phyloP scores from a whole-genome alignment of 2,113 vertebrate species.

The Phrynocephalus versicolor region DNA sequence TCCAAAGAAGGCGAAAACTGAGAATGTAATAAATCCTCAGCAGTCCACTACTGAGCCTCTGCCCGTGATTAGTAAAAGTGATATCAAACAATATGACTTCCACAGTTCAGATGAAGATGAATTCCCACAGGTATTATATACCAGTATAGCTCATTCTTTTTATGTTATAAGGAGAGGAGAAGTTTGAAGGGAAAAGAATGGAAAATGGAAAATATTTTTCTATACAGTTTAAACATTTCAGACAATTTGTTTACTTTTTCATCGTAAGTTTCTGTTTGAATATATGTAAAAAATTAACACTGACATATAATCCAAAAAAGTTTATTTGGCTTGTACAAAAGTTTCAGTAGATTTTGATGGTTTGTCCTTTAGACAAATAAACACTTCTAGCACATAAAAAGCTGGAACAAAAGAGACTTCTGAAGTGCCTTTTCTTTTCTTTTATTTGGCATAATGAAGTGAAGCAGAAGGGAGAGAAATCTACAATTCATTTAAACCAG shows the following conservation, averaged over 20 bases:
- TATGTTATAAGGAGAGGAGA: not conserved
- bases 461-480: not conserved
- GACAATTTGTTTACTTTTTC: not conserved
- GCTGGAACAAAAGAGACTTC: not conserved
- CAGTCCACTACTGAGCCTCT: slow-evolving; percentile 78
- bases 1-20: slow-evolving; percentile 83
- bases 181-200: no score
- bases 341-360: not conserved
- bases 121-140: slow-evolving; percentile 82
- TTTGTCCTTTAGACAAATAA: not conserved
- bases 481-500: not conserved
- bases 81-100: slow-evolving; percentile 95
- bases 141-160: not conserved
- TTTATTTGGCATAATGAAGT: not conserved
- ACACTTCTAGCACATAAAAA: not conserved
- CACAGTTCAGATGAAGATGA: slow-evolving; percentile 95
- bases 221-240: not conserved
- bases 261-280: not conserved
- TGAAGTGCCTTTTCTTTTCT: not conserved
- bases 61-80: slow-evolving; percentile 84
- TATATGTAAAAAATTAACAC: not conserved
- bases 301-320: not conserved
- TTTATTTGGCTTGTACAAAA: not conserved
- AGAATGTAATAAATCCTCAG: slow-evolving; percentile 76
- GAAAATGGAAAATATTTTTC: not conserved